Conservation (phyloP, 1,140 invertebrate genomes). For the Popillia japonica region DNA sequence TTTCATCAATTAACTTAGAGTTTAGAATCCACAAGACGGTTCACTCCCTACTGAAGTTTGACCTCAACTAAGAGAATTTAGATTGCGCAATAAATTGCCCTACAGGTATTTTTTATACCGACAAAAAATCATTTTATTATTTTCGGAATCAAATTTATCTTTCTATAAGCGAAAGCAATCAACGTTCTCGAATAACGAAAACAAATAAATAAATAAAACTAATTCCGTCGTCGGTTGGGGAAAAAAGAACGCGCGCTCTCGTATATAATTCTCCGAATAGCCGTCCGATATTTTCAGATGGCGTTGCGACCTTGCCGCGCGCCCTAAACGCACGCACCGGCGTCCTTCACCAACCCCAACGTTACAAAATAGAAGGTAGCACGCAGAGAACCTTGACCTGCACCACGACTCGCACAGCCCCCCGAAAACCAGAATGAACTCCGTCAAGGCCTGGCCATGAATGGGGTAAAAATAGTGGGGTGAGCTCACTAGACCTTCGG, state of each 20-base stretch:
- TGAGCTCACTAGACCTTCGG: conserved; percentile 21
- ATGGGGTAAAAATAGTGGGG: conserved; percentile 33
- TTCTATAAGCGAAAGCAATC: too few species aligned
- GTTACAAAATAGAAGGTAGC: conserved; percentile 1
- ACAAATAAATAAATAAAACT: neutral
- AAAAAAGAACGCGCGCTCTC: neutral
- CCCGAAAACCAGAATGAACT: conserved; percentile 32
- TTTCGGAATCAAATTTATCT: too few species aligned
- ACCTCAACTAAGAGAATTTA: too few species aligned
- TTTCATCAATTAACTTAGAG: too few species aligned
- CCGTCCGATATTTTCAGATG: conserved; percentile 2
- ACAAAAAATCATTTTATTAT: too few species aligned
- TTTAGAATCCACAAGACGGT: too few species aligned
- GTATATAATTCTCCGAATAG: neutral
- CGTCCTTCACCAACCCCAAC: conserved; percentile 19
- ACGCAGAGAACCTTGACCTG: conserved; percentile 26
- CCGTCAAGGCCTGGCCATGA: conserved; percentile 31
- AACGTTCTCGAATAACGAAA: neutral
- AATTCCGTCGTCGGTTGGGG: neutral
- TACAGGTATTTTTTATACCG: too few species aligned
- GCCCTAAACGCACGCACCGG: neutral
- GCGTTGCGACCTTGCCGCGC: neutral
- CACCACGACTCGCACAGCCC: conserved; percentile 22
- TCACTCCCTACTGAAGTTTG: too few species aligned
- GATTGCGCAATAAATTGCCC: too few species aligned